These are phyloP conservation scores for Gobio occitaniae DNA, from an alignment of 2,797 vertebrate genomes.

Conservation along the genomic window DNA sequence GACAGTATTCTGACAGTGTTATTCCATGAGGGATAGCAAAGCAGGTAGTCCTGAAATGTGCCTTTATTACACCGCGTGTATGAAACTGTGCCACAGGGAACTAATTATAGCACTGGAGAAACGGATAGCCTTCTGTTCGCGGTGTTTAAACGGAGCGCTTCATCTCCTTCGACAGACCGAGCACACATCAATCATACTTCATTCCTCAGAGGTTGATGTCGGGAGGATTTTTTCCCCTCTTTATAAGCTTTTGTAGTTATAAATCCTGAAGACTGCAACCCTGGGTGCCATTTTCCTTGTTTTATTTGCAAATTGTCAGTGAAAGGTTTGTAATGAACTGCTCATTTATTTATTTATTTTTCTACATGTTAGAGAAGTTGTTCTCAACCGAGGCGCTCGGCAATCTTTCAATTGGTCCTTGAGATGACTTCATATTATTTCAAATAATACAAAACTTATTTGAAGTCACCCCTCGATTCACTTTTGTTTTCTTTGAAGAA, in stretches of 20 bases:
- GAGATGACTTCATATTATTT: not conserved
- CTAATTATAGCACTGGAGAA: constrained; percentile 48
- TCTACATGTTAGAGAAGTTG: not conserved
- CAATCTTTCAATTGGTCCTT: not conserved
- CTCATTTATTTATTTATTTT: not conserved
- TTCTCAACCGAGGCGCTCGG: not conserved
- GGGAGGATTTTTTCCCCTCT: not conserved
- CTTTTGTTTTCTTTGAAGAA: not conserved
- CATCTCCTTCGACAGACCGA: constrained; percentile 32
- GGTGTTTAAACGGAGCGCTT: constrained; percentile 22
- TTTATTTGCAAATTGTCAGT: not conserved
- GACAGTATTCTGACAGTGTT: not conserved
- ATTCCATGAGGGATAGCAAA: constrained; percentile 8
- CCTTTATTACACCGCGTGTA: constrained; percentile 19
- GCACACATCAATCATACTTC: constrained; percentile 43
- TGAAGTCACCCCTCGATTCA: not conserved
- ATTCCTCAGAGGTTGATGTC: constrained; percentile 25
- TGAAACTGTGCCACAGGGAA: constrained; percentile 31
- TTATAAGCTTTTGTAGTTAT: constrained; percentile 8
- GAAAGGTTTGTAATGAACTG: not conserved
- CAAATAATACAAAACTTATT: not conserved
- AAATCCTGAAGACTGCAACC: not conserved
- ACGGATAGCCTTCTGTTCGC: constrained; percentile 34
- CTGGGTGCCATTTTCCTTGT: not conserved
- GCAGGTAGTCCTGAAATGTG: constrained; percentile 1